phyloP scores from a whole-genome alignment of 2,797 vertebrate genomes.

The Cyprinella venusta region DNA sequence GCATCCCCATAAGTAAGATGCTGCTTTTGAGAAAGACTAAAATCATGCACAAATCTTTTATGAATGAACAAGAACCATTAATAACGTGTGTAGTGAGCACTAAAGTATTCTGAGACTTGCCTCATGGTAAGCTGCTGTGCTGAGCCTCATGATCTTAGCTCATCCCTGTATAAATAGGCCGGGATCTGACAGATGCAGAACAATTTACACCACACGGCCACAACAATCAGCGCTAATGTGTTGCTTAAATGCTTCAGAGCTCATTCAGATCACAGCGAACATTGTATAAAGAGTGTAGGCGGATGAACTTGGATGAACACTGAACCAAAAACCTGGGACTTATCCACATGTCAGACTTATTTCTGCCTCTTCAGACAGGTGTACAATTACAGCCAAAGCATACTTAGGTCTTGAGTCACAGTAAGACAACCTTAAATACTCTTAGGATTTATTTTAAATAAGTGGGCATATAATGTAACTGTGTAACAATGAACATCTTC shows the following conservation, averaged over 20 bases:
- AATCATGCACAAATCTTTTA: neutral
- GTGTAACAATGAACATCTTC: neutral
- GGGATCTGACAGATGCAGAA: constrained; percentile 57
- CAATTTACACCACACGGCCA: constrained; percentile 50
- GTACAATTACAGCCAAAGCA: constrained; percentile 59
- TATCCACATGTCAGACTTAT: constrained; percentile 27
- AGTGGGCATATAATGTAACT: neutral
- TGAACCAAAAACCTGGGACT: constrained; percentile 35
- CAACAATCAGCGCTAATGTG: constrained; percentile 63
- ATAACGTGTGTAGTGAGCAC: neutral
- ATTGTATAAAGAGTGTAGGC: constrained; percentile 13
- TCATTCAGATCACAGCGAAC: constrained; percentile 39
- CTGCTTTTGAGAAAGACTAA: neutral
- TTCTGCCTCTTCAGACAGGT: constrained; percentile 22
- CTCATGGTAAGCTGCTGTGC: constrained; percentile 65
- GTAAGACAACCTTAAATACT: neutral
- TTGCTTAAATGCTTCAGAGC: constrained; percentile 55
- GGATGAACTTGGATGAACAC: constrained; percentile 23
- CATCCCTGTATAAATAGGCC: constrained; percentile 72
- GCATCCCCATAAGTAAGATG: neutral
- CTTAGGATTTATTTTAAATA: neutral
- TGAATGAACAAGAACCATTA: constrained; percentile 17
- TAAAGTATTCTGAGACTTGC: constrained; percentile 23
- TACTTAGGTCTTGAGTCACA: constrained; percentile 53
- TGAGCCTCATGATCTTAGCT: constrained; percentile 67